Base-by-base conservation (phyloP, 2,797 vertebrate genomes). In the Scleropages formosus region DNA sequence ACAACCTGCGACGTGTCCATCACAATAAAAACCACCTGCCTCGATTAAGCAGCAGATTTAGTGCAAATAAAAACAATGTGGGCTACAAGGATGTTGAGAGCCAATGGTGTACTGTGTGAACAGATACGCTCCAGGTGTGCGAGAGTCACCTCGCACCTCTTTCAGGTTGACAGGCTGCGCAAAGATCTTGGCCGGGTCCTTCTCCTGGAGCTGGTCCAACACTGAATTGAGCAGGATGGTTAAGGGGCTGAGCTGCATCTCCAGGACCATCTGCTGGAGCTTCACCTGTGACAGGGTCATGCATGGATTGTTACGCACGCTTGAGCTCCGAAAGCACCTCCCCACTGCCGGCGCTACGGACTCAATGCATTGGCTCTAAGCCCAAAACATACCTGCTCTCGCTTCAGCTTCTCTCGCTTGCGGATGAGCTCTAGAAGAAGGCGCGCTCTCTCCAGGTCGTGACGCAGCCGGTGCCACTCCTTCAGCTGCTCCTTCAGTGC, bases 351-450 rank as follows among this genome's bases (percentile, higher is more conserved):
- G 6, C 39, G 31, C 2, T 39, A 39, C 6, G 6, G 31, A 39
- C 2, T 6, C n/a, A n/a, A 6, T 39, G 31, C 31, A 39, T 39
- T 31, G 6, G 2, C 39, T 39, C 31, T 39, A 31, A 6, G 2
- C 31, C 31, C 31, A 39, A 39, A 39, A 6, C n/a, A 78, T 87
- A 98, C 97, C 95, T 99, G 95, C 82, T 99, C 97, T 77, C 96
- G 94, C 88, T 99, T 99, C 81, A 99, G 93, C 83, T 99, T 99
- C 89, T 99, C 97, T 66, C 97, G 90, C 85, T 99, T 99, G 79
- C 96, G 94, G 82, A 99, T 96, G 3, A 99, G 93, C 84, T 98
- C 97, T 68, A 98, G 93, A 82, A 99, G 87, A 71, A 99, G 90
- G 24, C 97, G 92, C 0, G 97, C 94, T 78, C 97, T 92, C 87